Evolutionary conservation across 2,797 vertebrate genomes (phyloP).

Genomic region (Argentina silus): DNA sequence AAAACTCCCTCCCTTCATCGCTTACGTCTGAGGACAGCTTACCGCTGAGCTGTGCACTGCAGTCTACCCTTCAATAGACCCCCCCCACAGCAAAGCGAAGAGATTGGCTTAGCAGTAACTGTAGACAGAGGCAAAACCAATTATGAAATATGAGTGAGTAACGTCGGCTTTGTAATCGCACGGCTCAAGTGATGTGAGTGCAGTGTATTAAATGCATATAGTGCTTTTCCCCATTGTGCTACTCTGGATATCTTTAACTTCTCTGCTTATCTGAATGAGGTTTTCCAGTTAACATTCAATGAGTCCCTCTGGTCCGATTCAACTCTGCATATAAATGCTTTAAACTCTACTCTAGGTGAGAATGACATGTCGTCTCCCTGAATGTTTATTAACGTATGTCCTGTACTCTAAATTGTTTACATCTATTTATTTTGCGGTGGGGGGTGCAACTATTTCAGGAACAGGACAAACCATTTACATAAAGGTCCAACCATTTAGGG

Average conservation of each 20-base stretch:
- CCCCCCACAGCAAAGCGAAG: slow-evolving; percentile 45
- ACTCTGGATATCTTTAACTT: neutral
- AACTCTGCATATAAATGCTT: neutral
- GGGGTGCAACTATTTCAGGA: no score
- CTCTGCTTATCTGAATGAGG: neutral
- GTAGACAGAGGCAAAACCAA: slow-evolving; percentile 68
- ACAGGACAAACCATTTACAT: no score
- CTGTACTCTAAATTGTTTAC: no score
- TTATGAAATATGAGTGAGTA: slow-evolving; percentile 64
- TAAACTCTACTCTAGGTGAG: neutral
- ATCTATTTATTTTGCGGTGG: no score
- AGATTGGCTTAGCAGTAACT: slow-evolving; percentile 65
- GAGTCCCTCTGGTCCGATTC: neutral
- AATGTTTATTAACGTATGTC: no score
- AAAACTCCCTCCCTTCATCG: slow-evolving; percentile 38
- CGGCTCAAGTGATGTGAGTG: neutral
- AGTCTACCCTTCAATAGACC: slow-evolving; percentile 41
- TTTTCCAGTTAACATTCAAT: neutral
- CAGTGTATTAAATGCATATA: no score
- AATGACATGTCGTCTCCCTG: no score
- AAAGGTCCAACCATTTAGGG: neutral
- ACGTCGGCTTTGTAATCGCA: neutral
- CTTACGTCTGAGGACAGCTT: slow-evolving; percentile 48
- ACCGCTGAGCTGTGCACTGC: slow-evolving; percentile 34
- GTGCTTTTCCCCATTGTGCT: neutral